Evolutionary conservation across 1,140 invertebrate species (phyloP), one percentile per base, ranked within the genome.

Genomic region (Pseudomyrmex concolor): DNA sequence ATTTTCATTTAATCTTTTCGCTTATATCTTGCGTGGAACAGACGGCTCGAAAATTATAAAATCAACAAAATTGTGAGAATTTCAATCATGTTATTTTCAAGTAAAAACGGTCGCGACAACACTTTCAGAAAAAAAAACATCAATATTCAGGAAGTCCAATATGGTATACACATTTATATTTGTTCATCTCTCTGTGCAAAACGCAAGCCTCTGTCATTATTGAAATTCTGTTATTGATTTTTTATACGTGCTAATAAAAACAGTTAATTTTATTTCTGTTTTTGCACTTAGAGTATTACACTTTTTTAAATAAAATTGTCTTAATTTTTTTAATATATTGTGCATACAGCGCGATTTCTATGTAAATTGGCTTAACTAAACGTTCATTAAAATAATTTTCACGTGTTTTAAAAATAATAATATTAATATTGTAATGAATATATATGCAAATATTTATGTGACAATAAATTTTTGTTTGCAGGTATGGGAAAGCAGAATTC

Each of bases 401-500:
- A 34, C 34, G 34, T 22, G n/a, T 25, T 34, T 34, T 7, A 34
- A 34, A 34, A 34, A 34, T 5, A 34, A 34, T 34, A 7, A 34
- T 5, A 7, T 34, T 34, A 34, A 34, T 34, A 34, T 67, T 43
- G n/a, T 45, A 68, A 45, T 15, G 0, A 77, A 55, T 19, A 67
- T 7, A 34, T 34, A 55, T 48, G 5, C 12, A 45, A 9, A 55
- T 55, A 68, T 64, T 76, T 13, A 45, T 57, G 5, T 2, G 57
- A 48, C 13, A 25, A 12, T 54, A 19, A 55, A 19, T 73, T 59
- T 70, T 2, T 57, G 22, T 70, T 80, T 70, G 1, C 12, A 78
- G 76, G 76, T 78, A 80, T 80, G 66, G 22, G 45, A 80, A 80
- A 59, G 34, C 34, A 10, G 19, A 59, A 71, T 15, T 68, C 22